Evolutionary conservation across 2,113 vertebrate species (phyloP), one percentile per base, ranked within the genome.

Genomic region (Pica pica): DNA sequence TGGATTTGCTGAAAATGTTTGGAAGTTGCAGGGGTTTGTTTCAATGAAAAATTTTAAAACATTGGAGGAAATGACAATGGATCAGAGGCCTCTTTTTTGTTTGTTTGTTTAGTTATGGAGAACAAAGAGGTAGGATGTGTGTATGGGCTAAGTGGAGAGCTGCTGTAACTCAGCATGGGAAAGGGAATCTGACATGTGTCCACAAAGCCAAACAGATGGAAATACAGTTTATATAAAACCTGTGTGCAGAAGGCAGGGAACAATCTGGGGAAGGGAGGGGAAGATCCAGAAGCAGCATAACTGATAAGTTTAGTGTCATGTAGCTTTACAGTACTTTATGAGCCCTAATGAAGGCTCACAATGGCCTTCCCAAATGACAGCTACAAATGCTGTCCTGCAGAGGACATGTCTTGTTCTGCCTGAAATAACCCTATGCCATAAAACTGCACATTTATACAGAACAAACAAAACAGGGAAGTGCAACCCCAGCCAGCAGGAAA

Each of bases 401-500:
- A 59, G 10, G 64, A 59, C 11, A 61, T 67, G 20, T 33, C 83
- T 74, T 35, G 11, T 37, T 87, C 75, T 87, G 69, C 79, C 74
- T 57, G 67, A 87, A 76, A 85, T 89, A 92, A 67, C 63, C 80
- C 46, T 35, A 15, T 0, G 7, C 47, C 4, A 1, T 39, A 69
- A 67, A 85, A 80, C 28, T 10, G 4, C 41, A 19, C 2, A 4
- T 44, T 79, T 57, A 44, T n/a, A 42, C 16, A 84, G 69, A 71
- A 55, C 39, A 93, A 94, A 90, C 78, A 95, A 95, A 92, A 55
- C 33, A 42, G 50, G 91, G 85, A 96, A 96, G 76, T 10, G 30
- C 50, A 83, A n/a, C 26, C 17, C 49, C 53, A 87, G 93, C 93
- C 95, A 90, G 73, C 92, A 96, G 96, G 97, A 97, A 96, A 94